A percentile compares a stretch with the other conserved stretches of the same genome.
Evolutionary conservation across 2,797 vertebrate species (phyloP).

Genomic region (Megaceryle alcyon): DNA sequence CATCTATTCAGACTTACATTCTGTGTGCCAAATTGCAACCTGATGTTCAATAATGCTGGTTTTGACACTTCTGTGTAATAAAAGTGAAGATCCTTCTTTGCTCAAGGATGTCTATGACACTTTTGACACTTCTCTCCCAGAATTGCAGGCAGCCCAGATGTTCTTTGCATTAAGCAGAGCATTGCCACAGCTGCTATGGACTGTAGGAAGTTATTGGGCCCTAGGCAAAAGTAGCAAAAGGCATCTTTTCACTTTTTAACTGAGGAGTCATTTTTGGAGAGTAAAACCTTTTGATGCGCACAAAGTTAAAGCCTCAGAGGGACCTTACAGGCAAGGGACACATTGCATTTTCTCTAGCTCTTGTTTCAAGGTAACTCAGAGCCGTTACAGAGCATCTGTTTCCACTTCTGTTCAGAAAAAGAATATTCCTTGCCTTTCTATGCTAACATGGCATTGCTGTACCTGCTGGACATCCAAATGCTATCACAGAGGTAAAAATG

Average conservation of each 20-base stretch:
- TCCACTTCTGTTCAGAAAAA: constrained; percentile 1
- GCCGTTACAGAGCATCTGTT: constrained; percentile 29
- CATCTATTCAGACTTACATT: constrained; percentile 53
- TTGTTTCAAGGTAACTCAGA: constrained; percentile 19
- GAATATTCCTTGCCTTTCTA: background rate
- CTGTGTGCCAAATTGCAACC: constrained; percentile 56
- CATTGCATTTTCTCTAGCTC: constrained; percentile 2
- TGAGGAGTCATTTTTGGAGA: constrained; percentile 28
- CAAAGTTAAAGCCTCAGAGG: constrained; percentile 5
- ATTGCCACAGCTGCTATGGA: constrained; percentile 40
- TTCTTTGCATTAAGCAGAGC: constrained; percentile 51
- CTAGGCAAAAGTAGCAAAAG: constrained; percentile 48
- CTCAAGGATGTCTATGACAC: constrained; percentile 69
- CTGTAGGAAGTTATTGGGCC: constrained; percentile 10
- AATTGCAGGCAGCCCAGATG: constrained; percentile 64
- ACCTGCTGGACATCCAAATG: background rate
- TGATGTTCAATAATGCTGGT: constrained; percentile 51
- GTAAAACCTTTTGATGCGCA: constrained; percentile 15
- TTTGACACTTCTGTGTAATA: constrained; percentile 55
- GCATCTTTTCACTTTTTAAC: constrained; percentile 24
- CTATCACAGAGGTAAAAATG: background rate
- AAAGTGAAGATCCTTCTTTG: constrained; percentile 58
- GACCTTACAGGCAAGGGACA: constrained; percentile 14
- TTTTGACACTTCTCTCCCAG: constrained; percentile 56
- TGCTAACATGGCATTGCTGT: background rate